Evolutionary conservation across 2,113 vertebrate species (phyloP), one percentile per base, ranked within the genome.

Genomic region (Dissostichus mawsoni): DNA sequence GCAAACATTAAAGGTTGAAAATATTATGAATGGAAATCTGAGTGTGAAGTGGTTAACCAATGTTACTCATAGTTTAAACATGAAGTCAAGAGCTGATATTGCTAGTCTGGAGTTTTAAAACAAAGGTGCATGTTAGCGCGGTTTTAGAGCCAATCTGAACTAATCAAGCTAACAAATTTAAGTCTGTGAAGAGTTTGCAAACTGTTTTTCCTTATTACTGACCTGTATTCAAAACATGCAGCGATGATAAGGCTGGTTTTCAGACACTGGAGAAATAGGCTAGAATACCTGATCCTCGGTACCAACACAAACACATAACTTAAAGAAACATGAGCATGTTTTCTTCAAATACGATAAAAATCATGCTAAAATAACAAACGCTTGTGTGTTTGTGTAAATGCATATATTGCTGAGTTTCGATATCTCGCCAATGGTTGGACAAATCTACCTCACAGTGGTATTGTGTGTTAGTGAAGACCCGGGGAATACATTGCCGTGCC

Each of bases 31-130:
- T 44, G 13, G n/a, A 23, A 20, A 44, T 29, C 29, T 25, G 48
- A 59, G 69, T 53, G 20, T 55, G 65, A 41, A 41, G 5, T 44
- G 17, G 0, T 67, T 44, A 8, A 33, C 51, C 62, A 50, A 10
- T 67, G 5, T 20, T 62, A 74, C 78, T 79, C 14, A 72, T 48
- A 56, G 68, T 64, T 55, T 36, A 78, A 52, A 65, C 51, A 64
- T 33, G 3, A 20, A 58, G 17, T 57, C 62, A 80, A 2, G 3
- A 55, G 51, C 29, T 56, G 29, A 56, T 14, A 17, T 16, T 48
- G 62, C 20, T 10, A 77, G 29, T 64, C n/a, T 20, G n/a, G 4
- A 23, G 4, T 36, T 36, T n/a, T n/a, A 55, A 17, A 57, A 33
- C n/a, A 48, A 0, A 56, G 13, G 18, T 29, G 29, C 29, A 59